Evolutionary conservation across 1,140 invertebrate genomes (phyloP).

Genomic region (Drosophila sproati): DNA sequence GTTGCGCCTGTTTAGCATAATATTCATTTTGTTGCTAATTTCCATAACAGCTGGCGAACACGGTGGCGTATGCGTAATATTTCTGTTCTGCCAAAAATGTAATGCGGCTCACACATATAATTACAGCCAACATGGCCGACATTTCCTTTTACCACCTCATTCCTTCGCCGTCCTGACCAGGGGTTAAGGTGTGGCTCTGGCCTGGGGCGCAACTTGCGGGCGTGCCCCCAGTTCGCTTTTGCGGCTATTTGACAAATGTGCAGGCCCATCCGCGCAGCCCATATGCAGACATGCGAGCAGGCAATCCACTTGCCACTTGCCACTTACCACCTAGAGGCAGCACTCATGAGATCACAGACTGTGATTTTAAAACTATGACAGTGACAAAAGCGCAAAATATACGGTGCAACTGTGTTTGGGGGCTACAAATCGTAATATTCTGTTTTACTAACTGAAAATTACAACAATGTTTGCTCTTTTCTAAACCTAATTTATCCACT

Average conservation of each 20-base stretch:
- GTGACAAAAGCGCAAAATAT: neutral
- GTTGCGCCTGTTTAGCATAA: slow-evolving; percentile 39
- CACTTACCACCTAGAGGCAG: neutral
- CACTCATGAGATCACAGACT: neutral
- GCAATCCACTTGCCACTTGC: neutral
- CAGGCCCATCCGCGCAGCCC: neutral
- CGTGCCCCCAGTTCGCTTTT: slow-evolving; percentile 10
- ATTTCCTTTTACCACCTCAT: neutral
- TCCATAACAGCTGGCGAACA: slow-evolving; percentile 46
- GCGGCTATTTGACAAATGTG: slow-evolving; percentile 32
- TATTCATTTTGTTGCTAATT: slow-evolving; percentile 47
- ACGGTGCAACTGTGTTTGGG: no score
- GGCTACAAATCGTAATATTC: no score
- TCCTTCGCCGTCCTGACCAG: neutral
- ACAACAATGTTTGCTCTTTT: no score
- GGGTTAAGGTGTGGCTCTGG: slow-evolving; percentile 17
- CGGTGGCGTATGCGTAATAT: slow-evolving; percentile 63
- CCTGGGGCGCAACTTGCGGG: slow-evolving; percentile 8
- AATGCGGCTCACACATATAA: slow-evolving; percentile 28
- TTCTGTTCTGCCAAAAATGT: slow-evolving; percentile 18
- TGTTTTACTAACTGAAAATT: no score
- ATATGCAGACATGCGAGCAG: slow-evolving; percentile 28
- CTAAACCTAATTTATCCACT: no score
- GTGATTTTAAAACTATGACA: neutral
- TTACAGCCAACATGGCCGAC: slow-evolving; percentile 24